A percentile compares a stretch with the other conserved stretches of the same genome.
Conservation (phyloP, 2,113 vertebrate genomes). For the Tupaia chinensis region DNA sequence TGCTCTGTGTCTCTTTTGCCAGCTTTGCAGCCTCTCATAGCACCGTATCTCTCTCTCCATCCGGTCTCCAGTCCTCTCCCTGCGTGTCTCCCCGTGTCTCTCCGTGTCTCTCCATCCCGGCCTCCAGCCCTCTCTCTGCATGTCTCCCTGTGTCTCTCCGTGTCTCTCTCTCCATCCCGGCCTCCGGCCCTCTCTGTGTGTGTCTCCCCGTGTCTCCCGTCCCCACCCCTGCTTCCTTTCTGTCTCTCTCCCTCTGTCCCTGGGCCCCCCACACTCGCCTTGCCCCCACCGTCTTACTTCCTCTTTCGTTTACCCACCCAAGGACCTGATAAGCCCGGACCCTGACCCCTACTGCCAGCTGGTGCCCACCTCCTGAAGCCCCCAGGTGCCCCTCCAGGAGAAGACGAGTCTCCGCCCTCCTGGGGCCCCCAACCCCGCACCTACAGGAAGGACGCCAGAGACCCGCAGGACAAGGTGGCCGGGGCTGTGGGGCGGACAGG, state of each 20-base stretch:
- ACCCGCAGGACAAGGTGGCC: background rate
- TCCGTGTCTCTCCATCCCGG: background rate
- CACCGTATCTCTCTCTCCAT: background rate
- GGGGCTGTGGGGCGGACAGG: background rate
- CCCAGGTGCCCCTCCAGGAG: background rate
- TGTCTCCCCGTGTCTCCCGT: background rate
- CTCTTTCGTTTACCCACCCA: background rate
- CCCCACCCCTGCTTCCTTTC: background rate
- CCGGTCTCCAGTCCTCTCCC: background rate
- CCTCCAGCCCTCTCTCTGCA: background rate
- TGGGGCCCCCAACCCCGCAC: background rate
- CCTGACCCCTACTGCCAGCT: conserved; percentile 76
- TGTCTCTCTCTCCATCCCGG: too few relatives aligned
- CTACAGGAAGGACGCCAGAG: background rate
- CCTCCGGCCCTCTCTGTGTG: background rate
- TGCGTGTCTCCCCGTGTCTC: too few relatives aligned
- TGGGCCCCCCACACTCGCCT: too few relatives aligned
- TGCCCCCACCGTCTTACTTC: too few relatives aligned
- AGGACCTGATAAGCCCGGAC: conserved; percentile 72
- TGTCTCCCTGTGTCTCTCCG: background rate
- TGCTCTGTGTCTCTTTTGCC: background rate
- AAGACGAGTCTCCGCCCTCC: background rate
- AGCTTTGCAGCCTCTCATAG: background rate
- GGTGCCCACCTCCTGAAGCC: conserved; percentile 21
- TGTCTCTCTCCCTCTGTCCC: background rate